phyloP scores from a whole-genome alignment of 2,888 invertebrate species.

The Trichogramma dendrolimi region DNA sequence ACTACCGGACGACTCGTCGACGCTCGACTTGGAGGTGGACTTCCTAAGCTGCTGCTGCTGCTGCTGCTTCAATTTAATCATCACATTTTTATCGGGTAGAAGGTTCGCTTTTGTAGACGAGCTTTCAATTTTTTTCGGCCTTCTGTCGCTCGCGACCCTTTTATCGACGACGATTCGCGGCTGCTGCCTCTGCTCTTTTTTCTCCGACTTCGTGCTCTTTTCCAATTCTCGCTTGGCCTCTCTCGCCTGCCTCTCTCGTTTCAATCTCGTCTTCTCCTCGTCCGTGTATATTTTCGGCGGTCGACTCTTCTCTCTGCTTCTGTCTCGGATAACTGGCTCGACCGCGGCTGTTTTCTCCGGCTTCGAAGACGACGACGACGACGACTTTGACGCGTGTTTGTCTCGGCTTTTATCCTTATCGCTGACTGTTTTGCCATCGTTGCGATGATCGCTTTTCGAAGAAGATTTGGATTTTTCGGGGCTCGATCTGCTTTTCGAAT shows the following conservation, averaged over 20 bases:
- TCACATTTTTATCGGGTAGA: constrained; percentile 20
- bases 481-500: no score
- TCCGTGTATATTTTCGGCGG: constrained; percentile 8
- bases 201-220: not conserved
- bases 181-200: constrained; percentile 2
- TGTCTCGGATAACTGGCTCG: constrained; percentile 29
- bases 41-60: constrained; percentile 7
- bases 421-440: no score
- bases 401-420: no score
- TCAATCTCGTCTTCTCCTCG: constrained; percentile 17
- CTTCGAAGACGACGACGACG: no score
- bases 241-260: constrained; percentile 15
- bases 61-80: constrained; percentile 7
- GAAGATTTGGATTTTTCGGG: no score
- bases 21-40: constrained; percentile 10
- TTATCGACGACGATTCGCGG: constrained; percentile 11
- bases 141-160: constrained; percentile 12
- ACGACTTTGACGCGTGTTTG: no score
- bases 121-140: not conserved
- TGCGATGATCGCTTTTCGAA: no score
- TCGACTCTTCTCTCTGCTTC: constrained; percentile 18
- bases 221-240: not conserved
- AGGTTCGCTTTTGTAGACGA: not conserved
- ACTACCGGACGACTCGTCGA: constrained; percentile 3
- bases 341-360: constrained; percentile 22